Evolutionary conservation across 30 jellyfish, hydroid and myxozoan species (phyloP), one percentile per base, ranked within the genome.

Genomic region (Chrysaora quinquecirrha): DNA sequence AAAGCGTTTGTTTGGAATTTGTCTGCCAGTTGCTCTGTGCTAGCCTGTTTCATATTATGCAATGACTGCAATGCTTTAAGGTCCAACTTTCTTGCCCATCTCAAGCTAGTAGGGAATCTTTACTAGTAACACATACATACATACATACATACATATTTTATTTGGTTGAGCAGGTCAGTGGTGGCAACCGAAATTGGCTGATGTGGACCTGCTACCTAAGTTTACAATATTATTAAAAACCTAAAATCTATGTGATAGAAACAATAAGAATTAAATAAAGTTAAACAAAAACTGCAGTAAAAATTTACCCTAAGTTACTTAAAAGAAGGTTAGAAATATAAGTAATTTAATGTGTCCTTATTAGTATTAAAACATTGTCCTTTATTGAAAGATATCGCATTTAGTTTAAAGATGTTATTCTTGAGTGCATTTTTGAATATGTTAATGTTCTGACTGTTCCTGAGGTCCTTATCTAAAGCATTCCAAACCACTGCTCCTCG

Each of bases 401-500:
- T 64, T 64, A 64, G 76, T 58, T 58, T 58, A 58, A n/a, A 7
- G 9, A n/a, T n/a, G 7, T 58, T 58, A 21, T 25, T 58, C 33
- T 58, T 58, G 33, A 58, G 33, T 58, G 29, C 33, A 25, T 58
- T 25, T 58, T 58, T n/a, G 19, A 58, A n/a, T 7, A 25, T 58
- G 29, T 25, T 58, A 58, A 25, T n/a, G 71, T 58, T 20, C 19
- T 58, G 54, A 58, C 71, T 58, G 33, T 58, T 20, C 33, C 32
- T 58, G 32, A 27, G 52, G 19, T 27, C 23, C 76, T 29, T 64
- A 32, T 32, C 76, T 64, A 4, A 64, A 64, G 76, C 24, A 20
- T 32, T 64, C 76, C 50, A 64, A 4, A 64, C 76, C 52, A 64
- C 49, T 27, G 76, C 52, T 64, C 76, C 76, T 32, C 76, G 10